These are phyloP conservation scores for Sylvilagus bachmani DNA, from an alignment of 2,113 vertebrate species.

Conservation along the genomic window DNA sequence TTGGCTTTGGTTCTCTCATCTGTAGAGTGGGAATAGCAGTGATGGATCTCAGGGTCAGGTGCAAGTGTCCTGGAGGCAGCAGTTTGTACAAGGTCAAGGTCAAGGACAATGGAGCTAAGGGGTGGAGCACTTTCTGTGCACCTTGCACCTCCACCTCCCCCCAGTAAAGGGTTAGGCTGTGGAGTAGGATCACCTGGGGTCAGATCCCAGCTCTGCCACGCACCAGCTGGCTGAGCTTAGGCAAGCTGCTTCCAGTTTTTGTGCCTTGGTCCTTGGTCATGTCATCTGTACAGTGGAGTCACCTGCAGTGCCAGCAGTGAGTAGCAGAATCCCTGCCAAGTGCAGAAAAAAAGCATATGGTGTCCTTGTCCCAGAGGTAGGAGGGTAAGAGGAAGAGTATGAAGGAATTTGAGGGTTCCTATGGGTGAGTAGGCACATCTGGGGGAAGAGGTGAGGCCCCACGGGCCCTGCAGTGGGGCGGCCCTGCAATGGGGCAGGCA, in stretches of 20 bases:
- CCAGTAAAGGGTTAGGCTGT: not conserved
- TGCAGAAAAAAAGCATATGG: not conserved
- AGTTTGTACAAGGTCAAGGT: not conserved
- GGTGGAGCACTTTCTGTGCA: not conserved
- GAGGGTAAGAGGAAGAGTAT: not conserved
- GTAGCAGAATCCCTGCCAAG: too few relatives aligned
- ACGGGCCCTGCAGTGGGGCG: rapidly evolving
- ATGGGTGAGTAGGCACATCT: not conserved
- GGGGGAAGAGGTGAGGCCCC: not conserved
- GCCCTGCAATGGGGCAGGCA: rapidly evolving
- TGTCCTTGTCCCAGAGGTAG: not conserved
- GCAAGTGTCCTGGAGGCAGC: rapidly evolving
- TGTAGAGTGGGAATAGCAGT: not conserved
- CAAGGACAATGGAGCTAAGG: not conserved
- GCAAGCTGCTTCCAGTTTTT: not conserved
- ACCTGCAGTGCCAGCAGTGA: not conserved
- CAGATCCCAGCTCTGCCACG: not conserved
- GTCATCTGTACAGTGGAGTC: not conserved
- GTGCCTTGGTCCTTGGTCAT: not conserved
- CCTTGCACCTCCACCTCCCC: not conserved
- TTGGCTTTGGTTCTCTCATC: not conserved
- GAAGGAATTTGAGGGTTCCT: rapidly evolving
- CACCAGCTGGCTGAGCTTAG: not conserved
- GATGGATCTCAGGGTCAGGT: rapidly evolving
- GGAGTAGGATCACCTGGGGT: not conserved